Percentiles rank a stretch among this genome's conserved stretches.
Conservation (phyloP, 2,113 vertebrate genomes). For the Actinemys pallida region DNA sequence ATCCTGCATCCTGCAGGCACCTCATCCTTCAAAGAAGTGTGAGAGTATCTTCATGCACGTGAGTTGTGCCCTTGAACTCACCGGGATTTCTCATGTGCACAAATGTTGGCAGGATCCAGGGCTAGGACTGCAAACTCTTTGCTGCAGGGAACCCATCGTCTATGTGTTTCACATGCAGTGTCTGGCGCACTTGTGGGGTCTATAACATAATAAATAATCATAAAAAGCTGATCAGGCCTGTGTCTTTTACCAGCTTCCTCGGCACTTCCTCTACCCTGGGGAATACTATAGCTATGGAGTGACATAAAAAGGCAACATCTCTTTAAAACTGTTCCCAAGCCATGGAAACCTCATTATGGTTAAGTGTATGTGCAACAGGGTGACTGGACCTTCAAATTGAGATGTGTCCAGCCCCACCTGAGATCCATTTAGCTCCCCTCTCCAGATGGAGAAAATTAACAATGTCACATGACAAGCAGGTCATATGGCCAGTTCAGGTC, state of each 20-base stretch:
- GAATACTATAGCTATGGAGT: background rate
- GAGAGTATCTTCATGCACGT: background rate
- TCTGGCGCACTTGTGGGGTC: background rate
- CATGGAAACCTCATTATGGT: background rate
- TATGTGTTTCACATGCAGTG: background rate
- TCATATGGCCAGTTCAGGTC: too few species aligned
- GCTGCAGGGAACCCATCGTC: background rate
- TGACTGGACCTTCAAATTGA: too few species aligned
- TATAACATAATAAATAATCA: background rate
- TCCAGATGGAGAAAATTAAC: too few species aligned
- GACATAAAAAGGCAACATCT: background rate
- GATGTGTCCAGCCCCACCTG: too few species aligned
- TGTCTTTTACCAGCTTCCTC: background rate
- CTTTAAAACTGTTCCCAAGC: background rate
- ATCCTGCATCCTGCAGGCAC: too few species aligned
- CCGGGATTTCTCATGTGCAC: background rate
- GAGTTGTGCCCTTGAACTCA: background rate
- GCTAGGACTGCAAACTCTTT: background rate
- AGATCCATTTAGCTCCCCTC: too few species aligned
- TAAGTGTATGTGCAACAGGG: background rate
- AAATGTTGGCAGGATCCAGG: fast-evolving
- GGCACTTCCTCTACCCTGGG: background rate
- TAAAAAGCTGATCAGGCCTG: background rate
- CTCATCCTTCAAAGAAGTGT: background rate
- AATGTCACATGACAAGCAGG: too few species aligned